Percentiles rank a stretch among this genome's conserved stretches.
These are phyloP conservation scores for Xiphophorus hellerii DNA, from an alignment of 2,113 vertebrate genomes.

Conservation along the genomic window DNA sequence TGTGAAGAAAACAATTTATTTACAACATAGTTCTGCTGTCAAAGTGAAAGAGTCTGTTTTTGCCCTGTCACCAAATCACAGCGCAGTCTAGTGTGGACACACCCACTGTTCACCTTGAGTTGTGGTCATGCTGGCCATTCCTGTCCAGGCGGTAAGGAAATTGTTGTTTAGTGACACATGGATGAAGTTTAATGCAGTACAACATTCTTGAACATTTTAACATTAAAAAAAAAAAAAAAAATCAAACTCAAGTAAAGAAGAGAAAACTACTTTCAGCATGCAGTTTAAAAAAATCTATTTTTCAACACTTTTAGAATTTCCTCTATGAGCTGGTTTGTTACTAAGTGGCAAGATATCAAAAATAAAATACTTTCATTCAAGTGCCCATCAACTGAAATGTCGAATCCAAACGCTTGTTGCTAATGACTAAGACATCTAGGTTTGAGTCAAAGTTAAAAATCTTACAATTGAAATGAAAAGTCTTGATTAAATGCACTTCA, in stretches of 20 bases:
- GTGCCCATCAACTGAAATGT: too few relatives aligned
- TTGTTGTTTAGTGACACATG: conserved; percentile 4
- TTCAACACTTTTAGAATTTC: background rate
- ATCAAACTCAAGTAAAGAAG: background rate
- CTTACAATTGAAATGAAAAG: background rate
- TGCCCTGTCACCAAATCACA: background rate
- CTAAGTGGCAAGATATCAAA: background rate
- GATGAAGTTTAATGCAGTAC: background rate
- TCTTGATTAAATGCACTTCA: background rate
- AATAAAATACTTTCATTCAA: background rate
- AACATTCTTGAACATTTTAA: background rate
- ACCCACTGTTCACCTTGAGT: conserved; percentile 23
- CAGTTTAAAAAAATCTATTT: too few relatives aligned
- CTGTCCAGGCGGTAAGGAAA: conserved; percentile 26
- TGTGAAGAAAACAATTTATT: background rate
- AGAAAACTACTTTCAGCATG: background rate
- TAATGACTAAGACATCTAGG: too few relatives aligned
- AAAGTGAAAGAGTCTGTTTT: background rate
- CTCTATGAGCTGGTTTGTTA: background rate
- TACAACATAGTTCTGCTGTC: background rate
- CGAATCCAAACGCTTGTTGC: too few relatives aligned
- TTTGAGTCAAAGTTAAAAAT: too few relatives aligned
- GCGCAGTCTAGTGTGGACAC: conserved; percentile 13
- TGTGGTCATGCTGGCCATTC: conserved; percentile 27
- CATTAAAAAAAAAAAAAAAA: background rate